Base-by-base conservation (phyloP, 2,113 vertebrate species). In the Holacanthus passer region DNA sequence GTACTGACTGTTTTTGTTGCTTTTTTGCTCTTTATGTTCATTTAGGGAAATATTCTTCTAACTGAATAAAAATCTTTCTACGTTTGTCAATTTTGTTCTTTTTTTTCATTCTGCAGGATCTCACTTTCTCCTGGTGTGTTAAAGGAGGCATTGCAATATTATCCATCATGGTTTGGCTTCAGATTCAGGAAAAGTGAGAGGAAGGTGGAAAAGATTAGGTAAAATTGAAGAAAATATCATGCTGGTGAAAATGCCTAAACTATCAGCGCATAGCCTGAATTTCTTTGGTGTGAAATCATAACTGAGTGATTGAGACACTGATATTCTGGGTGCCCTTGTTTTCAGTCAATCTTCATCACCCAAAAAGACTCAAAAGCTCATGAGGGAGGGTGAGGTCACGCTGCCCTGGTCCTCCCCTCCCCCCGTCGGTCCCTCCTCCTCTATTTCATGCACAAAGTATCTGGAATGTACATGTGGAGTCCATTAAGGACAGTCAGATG, bases 381-480 rank as follows among this genome's bases (percentile, higher is more conserved):
- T 7, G 31, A 69, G 70, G 78, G 82, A 85, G 71, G 69, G 79
- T 85, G 85, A 90, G 83, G 86, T 87, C 83, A 88, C n/a, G 4
- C 52, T 47, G 14, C 63, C 77, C 68, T 22, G 64, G 48, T 41
- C 77, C 35, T 10, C 20, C 59, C 60, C 14, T 8, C 50, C 22
- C 35, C n/a, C 58, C 64, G 14, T 41, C 56, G 27, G 48, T 62
- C 31, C 70, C 80, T 55, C 80, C 82, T 66, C 47, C 66, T 73
- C 50, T 68, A 55, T 62, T 85, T 89, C 88, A 85, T 85, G 79
- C 79, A 74, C 71, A 77, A 92, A 83, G 35, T 82, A 92, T 90
- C 86, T 81, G 93, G 91, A 93, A 94, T 93, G 93, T 77, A 92
- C 95, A 95, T 94, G 88, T 95, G 94, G 94, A 93, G 77, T 85